phyloP scores from a whole-genome alignment of 2,797 vertebrate genomes.

The Tokudaia tokunoshimensis region DNA sequence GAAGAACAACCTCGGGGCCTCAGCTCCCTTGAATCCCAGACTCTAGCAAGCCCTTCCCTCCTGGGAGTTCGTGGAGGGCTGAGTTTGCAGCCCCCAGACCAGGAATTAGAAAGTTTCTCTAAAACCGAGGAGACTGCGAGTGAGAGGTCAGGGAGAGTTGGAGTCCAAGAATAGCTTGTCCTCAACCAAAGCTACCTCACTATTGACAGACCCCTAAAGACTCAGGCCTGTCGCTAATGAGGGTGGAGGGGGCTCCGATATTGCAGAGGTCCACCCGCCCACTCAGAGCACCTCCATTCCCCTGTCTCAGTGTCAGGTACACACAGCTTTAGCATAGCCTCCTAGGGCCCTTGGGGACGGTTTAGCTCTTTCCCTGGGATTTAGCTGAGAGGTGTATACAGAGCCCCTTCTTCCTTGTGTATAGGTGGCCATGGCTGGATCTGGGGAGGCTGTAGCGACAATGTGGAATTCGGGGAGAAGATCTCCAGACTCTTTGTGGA shows the following conservation, averaged over 20 bases:
- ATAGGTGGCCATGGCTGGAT: constrained; percentile 97
- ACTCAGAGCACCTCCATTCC: not conserved
- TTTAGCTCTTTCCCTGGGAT: not conserved
- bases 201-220: not conserved
- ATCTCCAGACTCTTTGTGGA: constrained; percentile 98
- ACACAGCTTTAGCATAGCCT: not conserved
- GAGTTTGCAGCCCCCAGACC: not conserved
- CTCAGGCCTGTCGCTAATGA: constrained; percentile 40
- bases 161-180: not conserved
- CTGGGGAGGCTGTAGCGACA: constrained; percentile 99
- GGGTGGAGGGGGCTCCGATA: not conserved
- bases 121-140: constrained; percentile 6
- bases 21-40: not conserved
- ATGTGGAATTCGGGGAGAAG: constrained; percentile 96
- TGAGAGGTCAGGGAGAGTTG: not conserved
- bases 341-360: not conserved
- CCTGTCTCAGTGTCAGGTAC: not conserved
- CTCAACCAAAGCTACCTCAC: not conserved
- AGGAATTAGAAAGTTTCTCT: constrained; percentile 34
- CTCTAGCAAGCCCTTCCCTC: not conserved
- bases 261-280: not conserved
- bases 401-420: constrained; percentile 33
- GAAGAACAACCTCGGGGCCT: not conserved
- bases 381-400: not conserved
- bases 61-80: not conserved